These are phyloP conservation scores for Coenobita brevimanus DNA, from an alignment of 1,140 invertebrate genomes.

Conservation along the genomic window DNA sequence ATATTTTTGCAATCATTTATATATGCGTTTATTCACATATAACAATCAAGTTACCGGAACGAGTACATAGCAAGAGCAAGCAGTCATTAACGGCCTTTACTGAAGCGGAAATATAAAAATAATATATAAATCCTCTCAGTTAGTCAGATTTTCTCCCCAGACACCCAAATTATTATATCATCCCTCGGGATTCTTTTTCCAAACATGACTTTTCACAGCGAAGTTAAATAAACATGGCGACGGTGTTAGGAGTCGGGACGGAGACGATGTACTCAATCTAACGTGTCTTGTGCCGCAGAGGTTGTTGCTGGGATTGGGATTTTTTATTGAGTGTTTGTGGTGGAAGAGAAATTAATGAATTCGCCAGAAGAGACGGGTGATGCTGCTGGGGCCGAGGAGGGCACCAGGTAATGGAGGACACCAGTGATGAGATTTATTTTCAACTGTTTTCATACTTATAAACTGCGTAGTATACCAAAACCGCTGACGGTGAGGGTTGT, in stretches of 20 bases:
- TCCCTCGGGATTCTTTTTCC: background rate
- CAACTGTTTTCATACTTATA: background rate
- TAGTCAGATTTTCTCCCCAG: too few species aligned
- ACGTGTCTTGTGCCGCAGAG: background rate
- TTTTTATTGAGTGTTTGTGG: background rate
- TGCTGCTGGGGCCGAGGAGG: slow-evolving; percentile 37
- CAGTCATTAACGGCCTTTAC: too few species aligned
- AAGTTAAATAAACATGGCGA: slow-evolving; percentile 54
- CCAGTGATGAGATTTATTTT: background rate
- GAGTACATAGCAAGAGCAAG: too few species aligned
- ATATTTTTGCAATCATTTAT: too few species aligned
- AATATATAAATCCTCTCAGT: too few species aligned
- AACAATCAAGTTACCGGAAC: too few species aligned
- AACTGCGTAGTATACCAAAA: background rate
- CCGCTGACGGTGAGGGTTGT: background rate
- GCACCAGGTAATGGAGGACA: slow-evolving; percentile 39
- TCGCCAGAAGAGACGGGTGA: slow-evolving; percentile 45
- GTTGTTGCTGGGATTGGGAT: background rate
- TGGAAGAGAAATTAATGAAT: slow-evolving; percentile 51
- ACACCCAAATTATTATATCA: background rate
- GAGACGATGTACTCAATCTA: background rate
- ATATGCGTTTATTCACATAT: too few species aligned
- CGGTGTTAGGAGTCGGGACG: background rate
- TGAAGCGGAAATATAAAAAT: too few species aligned
- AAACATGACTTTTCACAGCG: slow-evolving; percentile 38